Evolutionary conservation across 1,140 invertebrate genomes (phyloP).

Genomic region (Euschistus heros): DNA sequence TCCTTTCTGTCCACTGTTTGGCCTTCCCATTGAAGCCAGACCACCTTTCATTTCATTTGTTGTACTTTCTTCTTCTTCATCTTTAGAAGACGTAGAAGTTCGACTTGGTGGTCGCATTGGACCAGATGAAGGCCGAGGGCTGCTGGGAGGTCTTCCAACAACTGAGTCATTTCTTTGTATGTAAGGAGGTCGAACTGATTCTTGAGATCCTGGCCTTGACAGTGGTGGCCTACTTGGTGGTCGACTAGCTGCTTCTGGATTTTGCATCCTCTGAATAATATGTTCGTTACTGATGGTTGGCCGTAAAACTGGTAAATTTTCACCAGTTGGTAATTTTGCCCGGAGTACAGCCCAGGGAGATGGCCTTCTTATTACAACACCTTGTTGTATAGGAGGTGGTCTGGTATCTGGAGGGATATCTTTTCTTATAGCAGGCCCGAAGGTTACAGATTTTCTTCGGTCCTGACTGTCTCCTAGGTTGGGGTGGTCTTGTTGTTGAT

Average conservation of each 20-base stretch:
- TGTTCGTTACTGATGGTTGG: constrained; percentile 10
- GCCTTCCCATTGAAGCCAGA: constrained; percentile 2
- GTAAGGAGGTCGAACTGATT: background rate
- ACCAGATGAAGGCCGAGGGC: background rate
- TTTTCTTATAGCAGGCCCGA: background rate
- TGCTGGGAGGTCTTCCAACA: background rate
- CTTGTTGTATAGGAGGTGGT: constrained; percentile 1
- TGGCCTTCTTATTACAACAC: constrained; percentile 17
- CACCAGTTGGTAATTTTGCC: constrained; percentile 23
- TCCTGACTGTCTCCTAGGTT: background rate
- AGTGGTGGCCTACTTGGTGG: constrained; percentile 9
- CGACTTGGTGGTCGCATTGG: background rate
- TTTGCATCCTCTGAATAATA: constrained; percentile 15
- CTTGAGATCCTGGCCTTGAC: constrained; percentile 8
- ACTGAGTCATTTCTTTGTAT: constrained; percentile 13
- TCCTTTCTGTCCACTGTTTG: constrained; percentile 8
- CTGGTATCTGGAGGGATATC: background rate
- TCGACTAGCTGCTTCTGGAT: constrained; percentile 5
- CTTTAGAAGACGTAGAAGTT: background rate
- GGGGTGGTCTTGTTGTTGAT: background rate
- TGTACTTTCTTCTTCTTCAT: constrained; percentile 14
- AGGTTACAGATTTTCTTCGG: constrained; percentile 5
- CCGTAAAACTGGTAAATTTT: constrained; percentile 15
- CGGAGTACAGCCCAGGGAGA: constrained; percentile 25
- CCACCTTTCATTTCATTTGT: background rate